Base-by-base conservation (phyloP, 2,797 vertebrate genomes). In the Chaenodraco wilsoni region DNA sequence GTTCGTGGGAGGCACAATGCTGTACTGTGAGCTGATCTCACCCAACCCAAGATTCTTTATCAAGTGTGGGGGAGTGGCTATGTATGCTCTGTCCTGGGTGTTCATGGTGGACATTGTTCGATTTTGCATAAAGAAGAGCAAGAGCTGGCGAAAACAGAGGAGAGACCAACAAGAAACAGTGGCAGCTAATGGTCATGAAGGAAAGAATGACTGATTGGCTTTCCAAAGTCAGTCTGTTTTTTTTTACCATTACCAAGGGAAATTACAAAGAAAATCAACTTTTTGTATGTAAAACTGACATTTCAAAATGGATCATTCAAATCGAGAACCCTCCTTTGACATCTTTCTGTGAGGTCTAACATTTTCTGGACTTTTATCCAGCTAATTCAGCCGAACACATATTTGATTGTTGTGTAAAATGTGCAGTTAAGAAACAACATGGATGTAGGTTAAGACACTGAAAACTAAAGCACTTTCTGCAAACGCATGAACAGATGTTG, bases 71-170 rank as follows among this genome's bases (percentile, higher is more conserved):
- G 97, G 97, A 0, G 91, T 98, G 37, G 91, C 96, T 40, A 97
- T 99, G 96, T 99, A 99, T 0, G 89, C 81, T 0, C 94, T 99
- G 23, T 98, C 97, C 58, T 99, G 97, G 95, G 93, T 97, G 57
- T 99, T 99, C 74, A 96, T 98, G 96, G 93, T 96, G 73, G 97
- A 96, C 93, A 99, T 99, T 87, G 96, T 94, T 85, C 95, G 94
- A 55, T 99, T 98, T 10, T 92, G 95, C 3, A 85, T 89, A 48
- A 94, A 95, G 78, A 98, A 97, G 89, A 94, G 93, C 83, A 90
- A 92, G 82, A 95, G 89, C 76, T 97, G 96, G 84, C 94, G 94
- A 84, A 93, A 86, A 0, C 83, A 84, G 1, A 94, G 94, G 94
- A 93, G 84, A 73, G 93, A 66, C 27, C 74, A 55, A 5, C 74